These are phyloP conservation scores for Arvicanthis niloticus DNA, from an alignment of 2,113 vertebrate species.

Conservation along the genomic window DNA sequence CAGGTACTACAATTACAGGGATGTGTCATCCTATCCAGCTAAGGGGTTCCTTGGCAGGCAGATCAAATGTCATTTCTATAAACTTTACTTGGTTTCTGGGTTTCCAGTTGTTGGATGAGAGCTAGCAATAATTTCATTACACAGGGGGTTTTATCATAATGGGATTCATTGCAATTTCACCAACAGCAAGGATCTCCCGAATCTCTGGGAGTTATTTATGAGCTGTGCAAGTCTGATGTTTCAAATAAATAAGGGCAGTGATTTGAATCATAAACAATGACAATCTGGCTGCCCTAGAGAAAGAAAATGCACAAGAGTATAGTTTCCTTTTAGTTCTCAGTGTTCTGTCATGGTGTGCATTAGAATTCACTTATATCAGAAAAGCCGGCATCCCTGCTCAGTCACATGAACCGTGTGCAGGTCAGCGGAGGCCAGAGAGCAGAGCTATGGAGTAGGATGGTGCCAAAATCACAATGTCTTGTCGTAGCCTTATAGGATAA, in stretches of 20 bases:
- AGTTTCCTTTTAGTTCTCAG: not conserved
- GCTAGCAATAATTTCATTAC: not conserved
- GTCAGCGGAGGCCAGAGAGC: not conserved
- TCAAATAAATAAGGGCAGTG: slow-evolving; percentile 47
- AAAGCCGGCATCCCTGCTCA: not conserved
- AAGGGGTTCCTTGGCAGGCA: not conserved
- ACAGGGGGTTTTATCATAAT: slow-evolving; percentile 54
- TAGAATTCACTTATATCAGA: not conserved
- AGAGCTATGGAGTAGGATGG: no score
- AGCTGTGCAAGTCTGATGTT: slow-evolving; percentile 22
- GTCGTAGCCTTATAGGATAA: not conserved
- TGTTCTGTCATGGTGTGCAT: slow-evolving; percentile 19
- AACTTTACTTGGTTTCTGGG: slow-evolving; percentile 31
- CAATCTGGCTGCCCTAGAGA: slow-evolving; percentile 30
- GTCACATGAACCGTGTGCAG: not conserved
- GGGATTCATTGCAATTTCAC: slow-evolving; percentile 10
- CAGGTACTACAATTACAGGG: not conserved
- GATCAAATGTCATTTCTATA: slow-evolving; percentile 2
- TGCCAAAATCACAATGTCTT: not conserved
- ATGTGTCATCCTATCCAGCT: not conserved
- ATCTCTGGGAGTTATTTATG: slow-evolving; percentile 23
- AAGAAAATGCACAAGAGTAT: slow-evolving; percentile 26
- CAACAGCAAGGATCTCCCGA: slow-evolving; percentile 32
- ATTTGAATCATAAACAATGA: slow-evolving; percentile 43
- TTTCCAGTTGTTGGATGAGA: not conserved